Conservation (phyloP, 1,140 invertebrate species). For the Monochamus saltuarius region DNA sequence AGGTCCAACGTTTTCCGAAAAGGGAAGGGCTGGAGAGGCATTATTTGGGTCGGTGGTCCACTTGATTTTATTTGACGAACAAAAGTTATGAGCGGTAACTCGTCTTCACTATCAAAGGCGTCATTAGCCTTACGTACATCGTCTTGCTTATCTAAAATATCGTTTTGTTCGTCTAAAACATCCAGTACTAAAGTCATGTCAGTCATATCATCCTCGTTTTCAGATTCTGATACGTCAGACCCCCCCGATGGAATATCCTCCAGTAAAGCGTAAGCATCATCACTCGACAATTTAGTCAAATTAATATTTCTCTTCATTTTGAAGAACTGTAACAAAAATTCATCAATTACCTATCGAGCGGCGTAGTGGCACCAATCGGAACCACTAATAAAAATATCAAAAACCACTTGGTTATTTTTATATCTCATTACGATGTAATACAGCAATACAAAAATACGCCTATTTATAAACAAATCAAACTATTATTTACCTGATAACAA, state of each 20-base stretch:
- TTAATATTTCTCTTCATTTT: conserved; percentile 5
- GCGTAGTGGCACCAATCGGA: conserved; percentile 4
- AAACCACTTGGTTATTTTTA: not conserved
- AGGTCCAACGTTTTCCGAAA: too few relatives aligned
- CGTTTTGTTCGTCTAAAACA: too few relatives aligned
- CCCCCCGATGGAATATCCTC: conserved; percentile 2
- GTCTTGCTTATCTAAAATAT: not conserved
- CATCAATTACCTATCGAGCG: not conserved
- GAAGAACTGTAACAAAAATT: not conserved
- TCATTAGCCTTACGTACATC: too few relatives aligned
- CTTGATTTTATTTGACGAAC: too few relatives aligned
- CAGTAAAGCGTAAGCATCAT: conserved; percentile 11
- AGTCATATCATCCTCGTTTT: too few relatives aligned
- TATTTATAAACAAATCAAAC: not conserved
- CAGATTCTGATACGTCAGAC: too few relatives aligned
- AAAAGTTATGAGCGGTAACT: too few relatives aligned
- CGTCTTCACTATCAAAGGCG: too few relatives aligned
- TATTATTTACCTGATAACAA: not conserved
- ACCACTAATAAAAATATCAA: conserved; percentile 1
- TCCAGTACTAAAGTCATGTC: too few relatives aligned
- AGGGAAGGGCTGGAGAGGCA: too few relatives aligned
- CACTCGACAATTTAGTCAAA: not conserved
- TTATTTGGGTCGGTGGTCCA: too few relatives aligned
- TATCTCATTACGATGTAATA: too few relatives aligned
- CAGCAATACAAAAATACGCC: not conserved